Evolutionary conservation across 2,888 invertebrate genomes (phyloP).

Genomic region (Leptopilina myrica): DNA sequence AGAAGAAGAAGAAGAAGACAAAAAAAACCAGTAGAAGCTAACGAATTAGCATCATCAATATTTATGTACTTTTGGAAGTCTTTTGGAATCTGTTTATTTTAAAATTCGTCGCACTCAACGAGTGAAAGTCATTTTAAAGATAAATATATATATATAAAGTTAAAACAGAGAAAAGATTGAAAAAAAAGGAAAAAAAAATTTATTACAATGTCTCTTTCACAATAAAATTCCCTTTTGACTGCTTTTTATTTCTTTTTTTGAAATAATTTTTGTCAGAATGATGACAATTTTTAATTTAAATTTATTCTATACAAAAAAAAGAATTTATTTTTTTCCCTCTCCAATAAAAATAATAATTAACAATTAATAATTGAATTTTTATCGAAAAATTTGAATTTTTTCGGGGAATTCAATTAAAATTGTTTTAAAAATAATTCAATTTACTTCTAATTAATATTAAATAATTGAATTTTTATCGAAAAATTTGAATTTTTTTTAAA

Average conservation of each 20-base stretch:
- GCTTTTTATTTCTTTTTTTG: neutral
- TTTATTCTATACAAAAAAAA: too few species aligned
- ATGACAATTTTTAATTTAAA: too few species aligned
- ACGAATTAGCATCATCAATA: conserved; percentile 31
- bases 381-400: too few species aligned
- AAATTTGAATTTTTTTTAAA: too few species aligned
- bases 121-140: conserved; percentile 32
- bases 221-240: neutral
- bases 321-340: too few species aligned
- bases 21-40: conserved; percentile 6
- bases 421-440: too few species aligned
- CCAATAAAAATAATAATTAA: too few species aligned
- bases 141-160: neutral
- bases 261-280: neutral
- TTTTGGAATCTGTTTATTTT: conserved; percentile 8
- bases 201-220: conserved; percentile 19
- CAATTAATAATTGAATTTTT: too few species aligned
- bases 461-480: too few species aligned
- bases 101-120: conserved; percentile 1
- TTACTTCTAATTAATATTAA: too few species aligned
- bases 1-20: neutral
- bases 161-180: neutral
- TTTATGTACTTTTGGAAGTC: conserved; percentile 10
- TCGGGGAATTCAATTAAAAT: too few species aligned
- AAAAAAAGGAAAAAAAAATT: conserved; percentile 2